Conservation (phyloP, 2,888 invertebrate genomes). For the Thalpophila matura region DNA sequence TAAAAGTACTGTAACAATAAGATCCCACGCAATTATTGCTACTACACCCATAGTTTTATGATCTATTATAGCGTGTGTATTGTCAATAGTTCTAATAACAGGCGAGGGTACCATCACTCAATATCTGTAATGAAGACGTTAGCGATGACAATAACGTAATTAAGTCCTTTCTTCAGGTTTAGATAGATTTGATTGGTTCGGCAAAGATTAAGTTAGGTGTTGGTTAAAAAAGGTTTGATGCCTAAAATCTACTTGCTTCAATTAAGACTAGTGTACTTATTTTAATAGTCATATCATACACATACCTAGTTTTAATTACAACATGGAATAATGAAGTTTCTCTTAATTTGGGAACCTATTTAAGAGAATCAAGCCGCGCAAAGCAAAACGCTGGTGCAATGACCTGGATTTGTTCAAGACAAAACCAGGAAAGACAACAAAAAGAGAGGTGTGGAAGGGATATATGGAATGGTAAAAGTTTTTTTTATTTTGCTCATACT, state of each 20-base stretch:
- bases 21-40: conserved; percentile 31
- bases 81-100: conserved; percentile 5
- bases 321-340: too few species aligned
- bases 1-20: conserved; percentile 31
- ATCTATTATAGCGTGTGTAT: conserved; percentile 20
- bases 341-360: too few species aligned
- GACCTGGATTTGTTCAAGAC: too few species aligned
- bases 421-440: too few species aligned
- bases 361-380: too few species aligned
- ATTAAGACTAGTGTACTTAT: not conserved
- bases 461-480: too few species aligned
- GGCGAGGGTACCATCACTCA: conserved; percentile 72
- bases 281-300: too few species aligned
- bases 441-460: too few species aligned
- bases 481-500: too few species aligned
- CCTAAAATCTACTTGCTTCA: conserved; percentile 6
- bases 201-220: conserved; percentile 8
- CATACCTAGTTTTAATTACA: too few species aligned
- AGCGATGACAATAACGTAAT: conserved; percentile 80
- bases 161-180: conserved; percentile 71
- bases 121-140: conserved; percentile 76
- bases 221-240: not conserved
- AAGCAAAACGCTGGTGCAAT: too few species aligned
- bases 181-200: conserved; percentile 45
- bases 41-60: conserved; percentile 16